Evolutionary conservation across 2,888 invertebrate species (phyloP), one percentile per base, ranked within the genome.

Genomic region (Lasioglossum pauxillum): DNA sequence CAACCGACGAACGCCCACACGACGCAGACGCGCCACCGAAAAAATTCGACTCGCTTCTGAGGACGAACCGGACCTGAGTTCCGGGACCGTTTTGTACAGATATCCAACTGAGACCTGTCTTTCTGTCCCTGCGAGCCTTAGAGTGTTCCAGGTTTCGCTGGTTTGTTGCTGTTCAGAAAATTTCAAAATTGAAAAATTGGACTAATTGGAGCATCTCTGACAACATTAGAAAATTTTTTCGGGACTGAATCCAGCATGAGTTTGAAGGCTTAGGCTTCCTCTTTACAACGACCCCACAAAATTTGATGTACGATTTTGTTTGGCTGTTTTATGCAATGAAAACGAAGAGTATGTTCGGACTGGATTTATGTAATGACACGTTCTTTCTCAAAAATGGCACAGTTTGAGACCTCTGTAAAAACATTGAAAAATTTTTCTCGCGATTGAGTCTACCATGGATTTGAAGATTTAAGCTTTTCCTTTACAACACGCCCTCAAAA

Each of bases 1-100:
- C 83, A 71, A 83, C 60, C 83, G 73, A 69, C 16, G 71, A 46
- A 69, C 85, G 82, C 89, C 89, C 84, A 84, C 88, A 4, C 31
- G 35, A 19, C 23, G 27, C 38, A 44, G n/a, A 64, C 73, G 16
- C 38, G n/a, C 5, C 38, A 14, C 3, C 19, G 69, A 83, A 75
- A 76, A 73, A 78, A 74, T 49, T 49, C 49, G 12, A 74, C 71
- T 5, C 35, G 49, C 19, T 7, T 14, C 74, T n/a, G 44, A 57
- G 82, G 82, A 73, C 77, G 77, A 60, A 16, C n/a, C 46, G 4
- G n/a, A 16, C n/a, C 46, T 0, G n/a, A 38, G 38, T 71, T 53
- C 78, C 38, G 27, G 27, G 71, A 27, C 71, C 35, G 35, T 31
- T 23, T n/a, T 16, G 23, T n/a, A 10, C 23, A 69, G 35, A 35